Evolutionary conservation across 1,140 invertebrate species (phyloP), one percentile per base, ranked within the genome.

Genomic region (Drosophila lacertosa): DNA sequence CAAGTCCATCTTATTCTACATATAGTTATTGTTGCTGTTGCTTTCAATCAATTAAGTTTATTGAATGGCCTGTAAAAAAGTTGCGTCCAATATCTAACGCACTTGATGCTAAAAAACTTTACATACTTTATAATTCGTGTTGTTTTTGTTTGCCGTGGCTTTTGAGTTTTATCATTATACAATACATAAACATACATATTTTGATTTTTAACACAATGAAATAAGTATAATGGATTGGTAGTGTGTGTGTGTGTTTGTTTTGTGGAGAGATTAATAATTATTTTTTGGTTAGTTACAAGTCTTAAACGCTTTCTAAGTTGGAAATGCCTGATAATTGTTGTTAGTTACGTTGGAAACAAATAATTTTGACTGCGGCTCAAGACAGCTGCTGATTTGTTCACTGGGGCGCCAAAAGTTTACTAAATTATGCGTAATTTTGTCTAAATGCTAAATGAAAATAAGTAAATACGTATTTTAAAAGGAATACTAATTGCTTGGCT

Each of bases 271-370:
- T 86, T 81, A 81, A 80, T 78, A 83, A 78, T 86, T 75, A 89
- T 76, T 89, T 82, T 89, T 89, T 89, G 84, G 84, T 89, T 89
- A 89, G 81, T 84, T 89, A 81, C 83, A 88, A 89, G 80, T 89
- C 80, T 81, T 89, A 86, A 89, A 68, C 69, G 67, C 70, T 73
- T 74, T 77, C 64, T 77, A 86, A 64, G 71, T 62, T 88, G 74
- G 74, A 86, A 84, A 70, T 86, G 65, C 64, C 81, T 69, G 65
- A 54, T 63, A 74, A 62, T 71, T 48, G 44, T 81, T 64, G 75
- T 84, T 84, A 83, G 71, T 75, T 78, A 66, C 67, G 20, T 33
- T 63, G 66, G 60, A 65, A 68, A 57, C 59, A 45, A 55, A 60
- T 37, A 65, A 40, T 24, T 47, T 66, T 44, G 57, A 59, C 45